These are phyloP conservation scores for Itoplectis maculator DNA, from an alignment of 2,888 invertebrate genomes.

Conservation along the genomic window DNA sequence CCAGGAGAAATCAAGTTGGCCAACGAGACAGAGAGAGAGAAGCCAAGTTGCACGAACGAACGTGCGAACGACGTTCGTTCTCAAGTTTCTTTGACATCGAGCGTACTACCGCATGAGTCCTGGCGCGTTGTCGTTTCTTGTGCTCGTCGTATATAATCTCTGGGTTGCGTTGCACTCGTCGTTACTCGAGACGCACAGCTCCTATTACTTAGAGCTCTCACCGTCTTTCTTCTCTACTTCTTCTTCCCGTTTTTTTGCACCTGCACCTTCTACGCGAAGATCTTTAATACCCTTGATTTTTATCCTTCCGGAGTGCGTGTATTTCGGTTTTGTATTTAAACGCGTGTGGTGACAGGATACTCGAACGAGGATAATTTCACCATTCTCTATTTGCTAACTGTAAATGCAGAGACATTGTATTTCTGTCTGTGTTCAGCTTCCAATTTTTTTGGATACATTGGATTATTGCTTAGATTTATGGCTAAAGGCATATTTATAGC, in stretches of 20 bases:
- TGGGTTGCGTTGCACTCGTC: constrained; percentile 42
- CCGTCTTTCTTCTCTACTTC: constrained; percentile 45
- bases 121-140: constrained; percentile 47
- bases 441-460: background rate
- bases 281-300: constrained; percentile 18
- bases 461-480: too few relatives aligned
- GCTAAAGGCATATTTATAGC: too few relatives aligned
- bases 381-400: too few relatives aligned
- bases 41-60: constrained; percentile 61
- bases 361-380: background rate
- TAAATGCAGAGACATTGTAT: background rate
- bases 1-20: constrained; percentile 77
- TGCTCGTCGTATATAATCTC: constrained; percentile 16
- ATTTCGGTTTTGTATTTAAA: background rate
- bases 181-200: constrained; percentile 64
- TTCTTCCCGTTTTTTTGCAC: constrained; percentile 44
- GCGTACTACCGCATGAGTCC: constrained; percentile 26
- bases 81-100: constrained; percentile 72
- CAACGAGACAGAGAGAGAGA: constrained; percentile 64
- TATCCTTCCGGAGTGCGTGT: background rate
- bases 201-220: constrained; percentile 58
- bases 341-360: background rate
- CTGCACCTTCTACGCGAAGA: constrained; percentile 28
- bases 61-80: constrained; percentile 70
- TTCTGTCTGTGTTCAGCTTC: background rate